Evolutionary conservation across 2,797 vertebrate genomes (phyloP).

Genomic region (Telmatherina bonti): DNA sequence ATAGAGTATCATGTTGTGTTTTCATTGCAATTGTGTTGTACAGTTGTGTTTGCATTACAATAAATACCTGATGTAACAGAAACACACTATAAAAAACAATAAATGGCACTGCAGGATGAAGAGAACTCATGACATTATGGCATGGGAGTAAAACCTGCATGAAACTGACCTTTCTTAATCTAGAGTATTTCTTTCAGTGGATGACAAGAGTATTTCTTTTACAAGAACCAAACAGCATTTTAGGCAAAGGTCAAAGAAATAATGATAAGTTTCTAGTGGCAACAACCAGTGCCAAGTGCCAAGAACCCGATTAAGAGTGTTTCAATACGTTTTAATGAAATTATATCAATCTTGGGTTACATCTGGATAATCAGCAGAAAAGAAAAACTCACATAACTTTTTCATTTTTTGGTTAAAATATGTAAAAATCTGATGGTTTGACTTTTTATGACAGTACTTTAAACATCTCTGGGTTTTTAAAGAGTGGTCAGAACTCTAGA

Average conservation of each 20-base stretch:
- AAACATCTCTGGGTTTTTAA: too few species aligned
- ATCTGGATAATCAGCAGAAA: neutral
- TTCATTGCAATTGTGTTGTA: slow-evolving; percentile 10
- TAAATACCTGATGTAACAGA: slow-evolving; percentile 26
- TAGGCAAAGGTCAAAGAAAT: slow-evolving; percentile 26
- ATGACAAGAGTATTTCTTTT: slow-evolving; percentile 22
- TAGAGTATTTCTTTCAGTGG: slow-evolving; percentile 18
- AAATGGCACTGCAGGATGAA: slow-evolving; percentile 12
- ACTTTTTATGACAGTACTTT: too few species aligned
- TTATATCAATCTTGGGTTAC: too few species aligned
- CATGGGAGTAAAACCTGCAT: slow-evolving; percentile 32
- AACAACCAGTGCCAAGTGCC: slow-evolving; percentile 4
- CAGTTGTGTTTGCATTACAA: slow-evolving; percentile 3
- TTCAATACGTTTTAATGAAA: too few species aligned
- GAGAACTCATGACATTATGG: slow-evolving; percentile 19
- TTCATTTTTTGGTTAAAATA: too few species aligned
- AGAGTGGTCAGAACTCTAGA: too few species aligned
- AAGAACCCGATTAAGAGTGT: neutral
- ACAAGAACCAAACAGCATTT: slow-evolving; percentile 23
- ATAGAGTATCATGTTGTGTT: neutral
- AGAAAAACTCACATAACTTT: too few species aligned
- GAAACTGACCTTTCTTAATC: slow-evolving; percentile 46
- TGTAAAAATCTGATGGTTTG: too few species aligned
- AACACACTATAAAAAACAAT: slow-evolving; percentile 7
- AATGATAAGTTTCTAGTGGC: neutral